Conservation (phyloP, 1,140 invertebrate genomes). For the Drosophila fuyamai region DNA sequence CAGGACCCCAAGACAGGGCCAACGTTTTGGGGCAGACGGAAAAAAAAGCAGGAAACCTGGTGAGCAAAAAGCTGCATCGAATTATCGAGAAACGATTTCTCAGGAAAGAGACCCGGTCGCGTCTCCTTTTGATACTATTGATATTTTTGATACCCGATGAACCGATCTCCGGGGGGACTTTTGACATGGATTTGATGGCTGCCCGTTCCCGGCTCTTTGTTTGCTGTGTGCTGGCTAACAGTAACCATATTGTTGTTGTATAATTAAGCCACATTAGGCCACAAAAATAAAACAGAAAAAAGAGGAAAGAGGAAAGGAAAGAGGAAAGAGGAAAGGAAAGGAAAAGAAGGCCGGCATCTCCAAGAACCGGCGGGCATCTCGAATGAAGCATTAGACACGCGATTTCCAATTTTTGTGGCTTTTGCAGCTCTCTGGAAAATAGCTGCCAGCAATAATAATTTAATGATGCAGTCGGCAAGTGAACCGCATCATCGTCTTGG, state of each 20-base stretch:
- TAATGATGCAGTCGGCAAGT: constrained; percentile 75
- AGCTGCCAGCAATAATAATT: constrained; percentile 73
- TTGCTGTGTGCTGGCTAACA: constrained; percentile 54
- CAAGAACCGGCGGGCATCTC: constrained; percentile 55
- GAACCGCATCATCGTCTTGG: constrained; percentile 59
- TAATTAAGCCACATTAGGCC: constrained; percentile 79
- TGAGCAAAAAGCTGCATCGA: constrained; percentile 53
- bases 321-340: background rate
- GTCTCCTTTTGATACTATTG: constrained; percentile 10
- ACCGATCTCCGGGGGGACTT: constrained; percentile 26
- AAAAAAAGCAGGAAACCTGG: constrained; percentile 15
- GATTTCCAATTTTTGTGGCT: constrained; percentile 62
- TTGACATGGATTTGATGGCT: constrained; percentile 77
- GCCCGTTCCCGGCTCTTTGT: constrained; percentile 32
- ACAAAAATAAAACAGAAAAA: constrained; percentile 27
- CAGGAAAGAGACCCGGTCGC: constrained; percentile 51
- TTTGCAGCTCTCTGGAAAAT: constrained; percentile 49
- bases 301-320: too few relatives aligned
- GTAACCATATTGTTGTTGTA: constrained; percentile 55
- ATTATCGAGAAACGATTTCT: constrained; percentile 72
- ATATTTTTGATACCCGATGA: constrained; percentile 11
- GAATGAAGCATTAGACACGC: constrained; percentile 71
- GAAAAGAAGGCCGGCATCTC: background rate
- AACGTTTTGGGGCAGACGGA: constrained; percentile 11
- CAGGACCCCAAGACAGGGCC: constrained; percentile 8